Percentiles rank a stretch among this genome's conserved stretches.
Conservation (phyloP, 2,797 vertebrate genomes). For the Fratercula arctica region DNA sequence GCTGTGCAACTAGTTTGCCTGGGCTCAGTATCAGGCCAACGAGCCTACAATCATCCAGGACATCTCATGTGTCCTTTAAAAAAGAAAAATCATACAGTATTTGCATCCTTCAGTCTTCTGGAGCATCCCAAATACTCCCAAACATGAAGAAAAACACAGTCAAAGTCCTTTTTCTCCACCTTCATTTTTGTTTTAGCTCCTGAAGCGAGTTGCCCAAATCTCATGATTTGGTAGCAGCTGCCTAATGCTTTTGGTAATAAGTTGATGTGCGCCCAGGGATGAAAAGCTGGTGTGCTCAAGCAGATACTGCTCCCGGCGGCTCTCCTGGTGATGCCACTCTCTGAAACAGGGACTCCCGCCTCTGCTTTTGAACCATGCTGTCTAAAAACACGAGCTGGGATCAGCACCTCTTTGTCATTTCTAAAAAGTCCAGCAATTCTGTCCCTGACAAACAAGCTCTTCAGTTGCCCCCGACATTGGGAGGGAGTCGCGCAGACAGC, state of each 20-base stretch:
- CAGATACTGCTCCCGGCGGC: fast-evolving
- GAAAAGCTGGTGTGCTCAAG: neutral
- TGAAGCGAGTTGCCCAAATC: neutral
- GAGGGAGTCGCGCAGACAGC: neutral
- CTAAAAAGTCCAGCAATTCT: neutral
- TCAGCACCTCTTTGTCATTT: neutral
- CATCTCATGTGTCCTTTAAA: neutral
- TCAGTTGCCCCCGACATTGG: fast-evolving
- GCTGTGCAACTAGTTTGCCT: neutral
- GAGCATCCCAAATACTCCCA: neutral
- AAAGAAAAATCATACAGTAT: neutral
- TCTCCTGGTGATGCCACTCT: neutral
- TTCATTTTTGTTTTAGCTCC: neutral
- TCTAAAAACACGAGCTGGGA: neutral
- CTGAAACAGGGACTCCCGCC: neutral
- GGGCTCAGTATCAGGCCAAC: neutral
- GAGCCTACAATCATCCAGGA: neutral
- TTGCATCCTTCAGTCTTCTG: neutral
- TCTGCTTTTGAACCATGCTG: neutral
- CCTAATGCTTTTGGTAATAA: neutral
- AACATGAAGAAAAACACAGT: neutral
- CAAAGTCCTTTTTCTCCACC: neutral
- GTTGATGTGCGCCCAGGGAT: neutral
- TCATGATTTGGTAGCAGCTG: neutral
- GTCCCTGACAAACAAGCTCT: neutral